Evolutionary conservation across 2,113 vertebrate species (phyloP), one percentile per base, ranked within the genome.

Genomic region (Okapia johnstoni): DNA sequence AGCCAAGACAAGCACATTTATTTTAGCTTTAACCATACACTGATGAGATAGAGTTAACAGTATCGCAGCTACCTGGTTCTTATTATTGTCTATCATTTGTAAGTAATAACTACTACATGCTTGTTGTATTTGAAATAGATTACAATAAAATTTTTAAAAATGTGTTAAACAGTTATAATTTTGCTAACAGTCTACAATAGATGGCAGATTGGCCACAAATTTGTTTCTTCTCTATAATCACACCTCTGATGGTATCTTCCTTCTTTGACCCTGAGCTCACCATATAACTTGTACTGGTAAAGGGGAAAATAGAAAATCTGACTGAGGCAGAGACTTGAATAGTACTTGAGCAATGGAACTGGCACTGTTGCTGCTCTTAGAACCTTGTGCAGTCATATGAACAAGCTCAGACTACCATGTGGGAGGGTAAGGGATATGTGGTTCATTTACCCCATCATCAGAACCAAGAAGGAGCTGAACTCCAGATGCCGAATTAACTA

Each of bases 1-100:
- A 81, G n/a, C 19, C 48, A 96, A 84, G 80, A 88, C 50, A 88
- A 95, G 84, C 43, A 84, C n/a, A 85, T 84, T 83, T 89, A 60
- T 61, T 96, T 91, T 85, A 63, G 52, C 28, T 70, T 0, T 63
- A 50, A 66, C 17, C 33, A 17, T 26, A 54, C 4, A n/a, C 10
- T 79, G 36, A 70, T 91, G 40, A 86, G 92, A 94, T 12, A 66
- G 54, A 88, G 3, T 92, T 81, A 83, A 94, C 4, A 90, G 28
- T 15, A 48, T 36, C 7, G 40, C 23, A 66, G 92, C 26, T 94
- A 23, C 52, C 25, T 85, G 40, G 28, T 92, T 76, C 48, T 96
- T 97, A 48, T 80, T 81, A 85, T 4, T 57, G 23, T 28, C 43
- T 83, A 63, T 93, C 90, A 89, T 14, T 94, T 94, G 15, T 80